A percentile compares a stretch with the other conserved stretches of the same genome.
Conservation (phyloP, 2,888 invertebrate species). For the Baronia brevicornis region DNA sequence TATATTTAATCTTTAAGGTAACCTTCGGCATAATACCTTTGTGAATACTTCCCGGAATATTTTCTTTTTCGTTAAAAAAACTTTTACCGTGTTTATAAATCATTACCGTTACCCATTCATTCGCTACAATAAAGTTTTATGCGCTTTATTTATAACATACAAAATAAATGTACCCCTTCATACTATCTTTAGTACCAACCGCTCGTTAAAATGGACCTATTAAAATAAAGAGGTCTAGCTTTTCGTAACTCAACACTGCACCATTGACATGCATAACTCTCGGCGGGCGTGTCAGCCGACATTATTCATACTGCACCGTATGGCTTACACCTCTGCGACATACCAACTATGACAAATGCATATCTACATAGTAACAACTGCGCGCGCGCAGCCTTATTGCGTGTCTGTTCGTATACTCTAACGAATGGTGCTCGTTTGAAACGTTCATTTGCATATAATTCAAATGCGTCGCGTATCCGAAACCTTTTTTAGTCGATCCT, state of each 20-base stretch:
- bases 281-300: conserved; percentile 32
- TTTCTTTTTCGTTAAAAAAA: too few relatives aligned
- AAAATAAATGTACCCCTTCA: conserved; percentile 10
- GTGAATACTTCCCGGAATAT: too few relatives aligned
- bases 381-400: conserved; percentile 15
- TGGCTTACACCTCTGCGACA: conserved; percentile 38
- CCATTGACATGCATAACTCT: conserved; percentile 51
- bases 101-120: too few relatives aligned
- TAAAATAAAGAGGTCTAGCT: conserved; percentile 18
- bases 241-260: conserved; percentile 20
- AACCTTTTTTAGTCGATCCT: too few relatives aligned
- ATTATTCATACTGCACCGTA: conserved; percentile 42
- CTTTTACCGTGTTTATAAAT: too few relatives aligned
- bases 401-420: conserved; percentile 12
- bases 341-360: conserved; percentile 39
- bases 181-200: conserved; percentile 10
- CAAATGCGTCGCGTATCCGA: too few relatives aligned
- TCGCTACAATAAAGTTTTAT: conserved; percentile 2
- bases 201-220: conserved; percentile 17
- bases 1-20: too few relatives aligned
- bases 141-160: conserved; percentile 6
- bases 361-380: conserved; percentile 19
- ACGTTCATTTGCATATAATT: conserved; percentile 6
- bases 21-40: too few relatives aligned
- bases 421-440: conserved; percentile 3